phyloP scores from a whole-genome alignment of 2,113 vertebrate genomes.

The Serinus canaria region DNA sequence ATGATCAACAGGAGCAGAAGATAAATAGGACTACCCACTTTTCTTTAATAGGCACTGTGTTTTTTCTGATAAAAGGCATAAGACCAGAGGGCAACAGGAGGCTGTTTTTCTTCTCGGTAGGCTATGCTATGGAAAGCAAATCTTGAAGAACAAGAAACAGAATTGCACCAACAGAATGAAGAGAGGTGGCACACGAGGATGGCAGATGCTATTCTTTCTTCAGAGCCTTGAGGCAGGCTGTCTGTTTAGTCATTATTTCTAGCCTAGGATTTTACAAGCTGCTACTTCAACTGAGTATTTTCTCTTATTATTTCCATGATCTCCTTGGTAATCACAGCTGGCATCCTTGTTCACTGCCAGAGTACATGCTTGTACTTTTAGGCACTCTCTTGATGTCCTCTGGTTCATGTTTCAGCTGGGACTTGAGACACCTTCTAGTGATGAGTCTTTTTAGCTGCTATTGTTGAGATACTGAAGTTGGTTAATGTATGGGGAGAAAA shows the following conservation, averaged over 20 bases:
- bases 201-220: neutral
- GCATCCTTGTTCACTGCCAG: neutral
- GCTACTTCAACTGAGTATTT: neutral
- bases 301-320: neutral
- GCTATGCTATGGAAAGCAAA: neutral
- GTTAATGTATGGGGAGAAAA: neutral
- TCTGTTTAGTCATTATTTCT: neutral
- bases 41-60: neutral
- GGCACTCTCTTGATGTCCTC: neutral
- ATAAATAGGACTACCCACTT: neutral
- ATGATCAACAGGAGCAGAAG: neutral
- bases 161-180: neutral
- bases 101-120: neutral
- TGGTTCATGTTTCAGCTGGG: neutral
- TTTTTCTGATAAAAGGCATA: neutral
- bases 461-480: neutral
- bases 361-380: neutral
- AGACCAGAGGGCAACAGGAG: neutral
- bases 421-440: neutral
- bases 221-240: neutral
- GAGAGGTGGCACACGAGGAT: neutral
- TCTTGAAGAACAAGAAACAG: neutral
- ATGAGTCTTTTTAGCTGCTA: neutral
- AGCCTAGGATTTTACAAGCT: neutral
- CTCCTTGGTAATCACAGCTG: neutral